Percentiles rank a stretch among this genome's conserved stretches.
These are phyloP conservation scores for Poeciliopsis infans DNA, from an alignment of 2,797 vertebrate species.

Conservation along the genomic window DNA sequence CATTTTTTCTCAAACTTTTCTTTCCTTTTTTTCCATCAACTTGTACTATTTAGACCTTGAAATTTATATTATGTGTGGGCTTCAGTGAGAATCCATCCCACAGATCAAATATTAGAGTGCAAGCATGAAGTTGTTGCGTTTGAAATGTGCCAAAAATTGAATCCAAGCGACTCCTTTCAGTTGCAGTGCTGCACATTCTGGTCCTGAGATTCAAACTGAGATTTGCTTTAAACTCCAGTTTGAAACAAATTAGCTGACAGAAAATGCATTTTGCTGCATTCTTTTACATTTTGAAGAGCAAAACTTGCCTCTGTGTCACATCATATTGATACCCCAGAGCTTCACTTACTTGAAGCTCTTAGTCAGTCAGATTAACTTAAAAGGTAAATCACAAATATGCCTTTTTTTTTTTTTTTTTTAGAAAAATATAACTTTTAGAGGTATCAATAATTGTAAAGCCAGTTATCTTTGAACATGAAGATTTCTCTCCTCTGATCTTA, in stretches of 20 bases:
- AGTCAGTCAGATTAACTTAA: background rate
- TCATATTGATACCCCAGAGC: background rate
- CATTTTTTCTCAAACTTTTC: background rate
- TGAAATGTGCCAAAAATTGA: background rate
- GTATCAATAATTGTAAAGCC: background rate
- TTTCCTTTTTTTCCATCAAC: background rate
- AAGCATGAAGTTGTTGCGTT: background rate
- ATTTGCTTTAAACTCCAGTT: background rate
- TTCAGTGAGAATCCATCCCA: background rate
- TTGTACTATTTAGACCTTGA: background rate
- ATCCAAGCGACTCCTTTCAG: background rate
- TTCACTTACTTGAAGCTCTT: background rate
- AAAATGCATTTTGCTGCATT: background rate
- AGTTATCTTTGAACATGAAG: background rate
- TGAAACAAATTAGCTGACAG: background rate
- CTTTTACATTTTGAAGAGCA: background rate
- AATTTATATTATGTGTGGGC: background rate
- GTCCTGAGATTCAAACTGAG: background rate
- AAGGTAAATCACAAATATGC: background rate
- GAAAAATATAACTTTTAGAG: background rate
- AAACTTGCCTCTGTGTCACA: background rate
- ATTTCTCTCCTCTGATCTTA: background rate
- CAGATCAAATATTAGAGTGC: background rate
- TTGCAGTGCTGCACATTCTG: background rate
- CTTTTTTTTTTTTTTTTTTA: background rate